These are phyloP conservation scores for Diarsia rubi DNA, from an alignment of 2,888 invertebrate species.

Conservation along the genomic window DNA sequence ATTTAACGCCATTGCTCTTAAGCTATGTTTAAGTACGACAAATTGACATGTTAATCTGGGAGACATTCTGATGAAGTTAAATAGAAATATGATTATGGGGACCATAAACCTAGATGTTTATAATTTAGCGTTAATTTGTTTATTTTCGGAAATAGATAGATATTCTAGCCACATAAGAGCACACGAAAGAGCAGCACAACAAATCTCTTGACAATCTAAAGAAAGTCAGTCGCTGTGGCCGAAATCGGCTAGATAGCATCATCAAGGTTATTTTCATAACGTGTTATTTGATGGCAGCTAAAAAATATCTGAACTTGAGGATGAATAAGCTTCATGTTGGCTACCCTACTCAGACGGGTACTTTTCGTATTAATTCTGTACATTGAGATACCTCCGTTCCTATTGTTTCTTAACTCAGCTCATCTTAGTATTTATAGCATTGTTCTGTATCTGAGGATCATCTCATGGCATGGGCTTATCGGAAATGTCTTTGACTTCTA, in stretches of 20 bases:
- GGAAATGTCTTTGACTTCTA: not conserved
- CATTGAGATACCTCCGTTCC: not conserved
- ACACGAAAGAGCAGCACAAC: too few species aligned
- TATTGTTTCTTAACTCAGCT: not conserved
- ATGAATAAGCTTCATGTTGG: not conserved
- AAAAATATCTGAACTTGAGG: not conserved
- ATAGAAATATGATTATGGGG: not conserved
- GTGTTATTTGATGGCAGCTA: not conserved
- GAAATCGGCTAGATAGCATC: too few species aligned
- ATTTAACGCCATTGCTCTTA: slow-evolving; percentile 24
- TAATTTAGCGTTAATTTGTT: not conserved
- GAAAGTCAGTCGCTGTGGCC: too few species aligned
- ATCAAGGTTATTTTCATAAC: not conserved
- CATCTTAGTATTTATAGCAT: not conserved
- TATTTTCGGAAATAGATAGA: not conserved
- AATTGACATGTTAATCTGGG: slow-evolving; percentile 9
- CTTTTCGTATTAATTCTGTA: not conserved
- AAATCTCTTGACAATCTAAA: too few species aligned
- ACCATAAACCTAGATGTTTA: not conserved
- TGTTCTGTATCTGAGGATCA: not conserved
- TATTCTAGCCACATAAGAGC: too few species aligned
- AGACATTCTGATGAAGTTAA: not conserved
- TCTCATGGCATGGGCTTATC: not conserved
- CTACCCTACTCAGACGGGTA: too few species aligned
- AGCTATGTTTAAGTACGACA: slow-evolving; percentile 31